These are phyloP conservation scores for Chitala chitala DNA, from an alignment of 2,113 vertebrate species.

Conservation along the genomic window DNA sequence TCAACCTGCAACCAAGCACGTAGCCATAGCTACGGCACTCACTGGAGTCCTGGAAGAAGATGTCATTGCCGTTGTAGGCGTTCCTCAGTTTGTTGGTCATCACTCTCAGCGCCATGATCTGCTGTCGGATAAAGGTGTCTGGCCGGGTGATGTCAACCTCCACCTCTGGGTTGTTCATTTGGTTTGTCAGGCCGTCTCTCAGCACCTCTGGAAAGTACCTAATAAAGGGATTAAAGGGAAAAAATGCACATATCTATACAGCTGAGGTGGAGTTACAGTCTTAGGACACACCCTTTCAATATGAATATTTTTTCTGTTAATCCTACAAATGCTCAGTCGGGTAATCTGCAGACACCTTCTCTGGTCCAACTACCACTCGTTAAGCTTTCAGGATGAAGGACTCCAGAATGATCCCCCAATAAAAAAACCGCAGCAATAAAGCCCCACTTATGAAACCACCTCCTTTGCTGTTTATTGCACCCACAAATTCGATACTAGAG, in stretches of 20 bases:
- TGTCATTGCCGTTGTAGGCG: conserved; percentile 91
- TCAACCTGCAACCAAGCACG: too few species aligned
- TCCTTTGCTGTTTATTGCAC: background rate
- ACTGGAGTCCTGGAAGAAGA: conserved; percentile 97
- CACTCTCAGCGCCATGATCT: conserved; percentile 94
- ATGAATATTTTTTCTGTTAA: too few species aligned
- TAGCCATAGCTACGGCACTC: too few species aligned
- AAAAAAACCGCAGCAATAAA: background rate
- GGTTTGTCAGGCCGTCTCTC: conserved; percentile 90
- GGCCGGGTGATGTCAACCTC: conserved; percentile 92
- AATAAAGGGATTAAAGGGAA: background rate
- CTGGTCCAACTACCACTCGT: background rate
- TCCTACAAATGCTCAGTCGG: background rate
- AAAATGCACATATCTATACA: too few species aligned
- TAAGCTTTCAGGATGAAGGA: background rate
- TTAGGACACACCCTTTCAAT: too few species aligned
- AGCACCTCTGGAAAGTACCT: conserved; percentile 97
- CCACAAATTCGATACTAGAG: background rate
- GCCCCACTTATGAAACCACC: background rate
- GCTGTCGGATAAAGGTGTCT: conserved; percentile 89
- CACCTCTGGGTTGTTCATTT: conserved; percentile 94
- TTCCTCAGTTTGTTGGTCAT: conserved; percentile 96
- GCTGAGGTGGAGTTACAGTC: too few species aligned
- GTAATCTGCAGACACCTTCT: background rate
- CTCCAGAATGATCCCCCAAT: background rate